Evolutionary conservation across 2,888 invertebrate species (phyloP), one percentile per base, ranked within the genome.

Genomic region (Latheticus oryzae): DNA sequence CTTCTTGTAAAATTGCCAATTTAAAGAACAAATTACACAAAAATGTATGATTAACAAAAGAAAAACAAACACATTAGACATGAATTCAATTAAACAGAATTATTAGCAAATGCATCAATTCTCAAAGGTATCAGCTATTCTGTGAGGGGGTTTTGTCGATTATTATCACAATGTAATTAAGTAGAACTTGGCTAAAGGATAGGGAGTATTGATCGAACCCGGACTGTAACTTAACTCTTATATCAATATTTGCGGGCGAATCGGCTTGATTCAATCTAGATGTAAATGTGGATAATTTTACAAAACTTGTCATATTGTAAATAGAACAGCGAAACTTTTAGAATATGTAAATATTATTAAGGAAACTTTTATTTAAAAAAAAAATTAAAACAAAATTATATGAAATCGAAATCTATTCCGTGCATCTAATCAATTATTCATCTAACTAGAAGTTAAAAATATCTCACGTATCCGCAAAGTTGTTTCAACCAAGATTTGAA

Each of bases 161-260:
- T 54, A 54, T 54, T 45, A 54, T 54, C 53, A 43, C 45, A 45
- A 30, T 45, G 53, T 54, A 54, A 54, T 54, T 54, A 54, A n/a
- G n/a, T n/a, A n/a, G n/a, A n/a, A n/a, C n/a, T n/a, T n/a, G n/a
- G 40, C 26, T 42, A 30, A 40, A 40, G 28, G 52, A 42, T 54
- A 37, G 53, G 11, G 37, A 26, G 53, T 54, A 54, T 54, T 45
- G 53, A 54, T 54, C 53, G 28, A 12, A 15, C 50, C 50, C 50
- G 50, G 50, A 50, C 50, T 35, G 26, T 43, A 50, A 38, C 50
- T 50, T 50, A 50, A 50, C 48, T 33, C 28, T 50, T 50, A 32
- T 28, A 50, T 50, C 50, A 50, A 50, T 50, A 50, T 50, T 50
- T 50, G 50, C 37, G 19, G 32, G 19, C 37, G 50, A 30, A 37